Evolutionary conservation across 2,888 invertebrate species (phyloP), one percentile per base, ranked within the genome.

Genomic region (Zaprionus obscuricornis): DNA sequence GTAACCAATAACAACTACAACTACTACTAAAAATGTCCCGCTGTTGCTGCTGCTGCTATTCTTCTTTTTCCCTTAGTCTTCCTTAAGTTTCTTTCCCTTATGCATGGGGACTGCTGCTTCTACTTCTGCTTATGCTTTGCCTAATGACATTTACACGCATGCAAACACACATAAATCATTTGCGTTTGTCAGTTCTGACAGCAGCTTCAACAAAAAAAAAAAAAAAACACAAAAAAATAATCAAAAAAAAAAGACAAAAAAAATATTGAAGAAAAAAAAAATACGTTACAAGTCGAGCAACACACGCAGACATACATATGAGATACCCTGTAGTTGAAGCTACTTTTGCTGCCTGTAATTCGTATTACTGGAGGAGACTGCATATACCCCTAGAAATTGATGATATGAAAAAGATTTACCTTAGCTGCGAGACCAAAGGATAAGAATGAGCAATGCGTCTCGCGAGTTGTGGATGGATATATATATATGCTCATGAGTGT

Each of bases 111-210:
- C 5, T 24, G 24, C 26, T 13, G 11, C 27, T 31, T 14, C 7
- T 36, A 7, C 16, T 27, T 40, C 45, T 26, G 34, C 62, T 62
- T 63, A 45, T 64, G 60, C 51, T 64, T 67, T 65, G 60, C 74
- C 78, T 88, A 88, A 88, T 88, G 88, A 86, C 87, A 88, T 79
- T 88, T 85, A 85, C 81, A 82, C 81, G 85, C 81, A 82, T 82
- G 85, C 85, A 82, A 75, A 82, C 85, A 77, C 75, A 76, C 88
- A 88, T 88, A 87, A 88, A 88, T 88, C 88, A 88, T 88, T 88
- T 87, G 84, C 81, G 84, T 85, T 84, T 85, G 85, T 85, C 85
- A 85, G 73, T 75, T 86, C 78, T 85, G 85, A 85, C 86, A 85
- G 78, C 70, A 66, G 72, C 68, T 63, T 43, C 71, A 63, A 65